Base-by-base conservation (phyloP, 1,140 invertebrate genomes). In the Hydropsyche tenuis region DNA sequence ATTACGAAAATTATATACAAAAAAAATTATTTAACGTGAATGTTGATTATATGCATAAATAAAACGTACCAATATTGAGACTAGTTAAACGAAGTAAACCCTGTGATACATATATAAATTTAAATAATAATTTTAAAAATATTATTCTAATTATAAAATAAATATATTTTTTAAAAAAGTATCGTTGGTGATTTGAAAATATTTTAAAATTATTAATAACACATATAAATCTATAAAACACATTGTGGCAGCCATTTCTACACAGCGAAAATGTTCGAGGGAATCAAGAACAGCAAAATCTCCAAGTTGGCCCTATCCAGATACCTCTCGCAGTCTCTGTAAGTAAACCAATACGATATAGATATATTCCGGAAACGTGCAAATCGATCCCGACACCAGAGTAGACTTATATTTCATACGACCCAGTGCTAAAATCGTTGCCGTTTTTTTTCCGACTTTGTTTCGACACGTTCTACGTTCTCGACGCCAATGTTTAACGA, bases 301-400 rank as follows among this genome's bases (percentile, higher is more conserved):
- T 87, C 89, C 73, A 90, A 90, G 82, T 83, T 91, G 78, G 89
- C 89, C 64, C 84, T 91, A 42, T 91, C 89, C 77, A 88, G 88
- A 80, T 91, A 91, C 82, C 86, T 91, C 48, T 91, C 90, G 16
- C 89, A 91, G 80, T 91, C 89, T 83, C 86, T 91, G 90, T 91
- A 86, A 91, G 89, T 90, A 86, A 37, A 37, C 30, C 3, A 37
- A 37, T 4, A 9, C 30, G n/a, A n/a, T 37, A 4, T 37, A 9
- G 9, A 37, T 37, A 4, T 37, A 37, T 37, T 37, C 30, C 30
- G 9, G 3, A 37, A 37, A 37, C n/a, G n/a, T n/a, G n/a, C n/a
- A 37, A 37, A 37, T 37, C 30, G 3, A 37, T 37, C 9, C 9
- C 9, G 3, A 9, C 9, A 3, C 9, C 30, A 4, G 9, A 37